Evolutionary conservation across 53 echinoderm and acorn worm genomes (phyloP).

Genomic region (Holothuria scabra): DNA sequence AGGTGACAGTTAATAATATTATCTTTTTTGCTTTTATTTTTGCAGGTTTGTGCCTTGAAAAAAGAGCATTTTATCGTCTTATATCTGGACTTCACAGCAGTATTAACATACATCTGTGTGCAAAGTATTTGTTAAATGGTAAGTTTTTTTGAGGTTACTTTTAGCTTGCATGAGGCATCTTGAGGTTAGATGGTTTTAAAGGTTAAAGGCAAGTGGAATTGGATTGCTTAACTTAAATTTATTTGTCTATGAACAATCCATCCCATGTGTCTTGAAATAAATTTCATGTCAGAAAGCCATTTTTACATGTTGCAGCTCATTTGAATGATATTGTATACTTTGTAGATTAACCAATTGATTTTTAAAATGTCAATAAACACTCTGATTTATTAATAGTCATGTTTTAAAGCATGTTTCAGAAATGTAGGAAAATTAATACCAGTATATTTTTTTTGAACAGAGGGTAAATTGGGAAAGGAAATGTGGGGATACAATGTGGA

Average conservation of each 20-base stretch:
- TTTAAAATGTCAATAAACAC: too few relatives aligned
- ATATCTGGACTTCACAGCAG: slow-evolving; percentile 98
- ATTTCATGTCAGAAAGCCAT: too few relatives aligned
- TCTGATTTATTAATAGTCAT: background rate
- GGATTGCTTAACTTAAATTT: too few relatives aligned
- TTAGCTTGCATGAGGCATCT: too few relatives aligned
- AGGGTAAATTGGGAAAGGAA: slow-evolving; percentile 70
- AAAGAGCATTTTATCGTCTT: slow-evolving; percentile 91
- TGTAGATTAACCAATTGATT: too few relatives aligned
- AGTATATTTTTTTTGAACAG: slow-evolving; percentile 34
- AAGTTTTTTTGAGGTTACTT: slow-evolving; percentile 3
- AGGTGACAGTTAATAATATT: too few relatives aligned
- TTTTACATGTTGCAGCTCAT: too few relatives aligned
- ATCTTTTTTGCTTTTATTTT: background rate
- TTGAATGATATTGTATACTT: too few relatives aligned
- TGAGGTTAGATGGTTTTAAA: too few relatives aligned
- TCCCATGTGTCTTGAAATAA: too few relatives aligned
- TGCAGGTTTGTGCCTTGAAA: slow-evolving; percentile 93
- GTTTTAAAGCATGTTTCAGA: background rate
- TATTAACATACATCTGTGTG: slow-evolving; percentile 93
- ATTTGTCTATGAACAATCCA: too few relatives aligned
- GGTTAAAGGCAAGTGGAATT: too few relatives aligned
- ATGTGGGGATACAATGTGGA: slow-evolving; percentile 80
- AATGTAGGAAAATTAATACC: background rate
- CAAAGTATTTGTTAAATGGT: slow-evolving; percentile 84